Base-by-base conservation (phyloP, 1,140 invertebrate species). In the Pseudachorutes palmiensis region DNA sequence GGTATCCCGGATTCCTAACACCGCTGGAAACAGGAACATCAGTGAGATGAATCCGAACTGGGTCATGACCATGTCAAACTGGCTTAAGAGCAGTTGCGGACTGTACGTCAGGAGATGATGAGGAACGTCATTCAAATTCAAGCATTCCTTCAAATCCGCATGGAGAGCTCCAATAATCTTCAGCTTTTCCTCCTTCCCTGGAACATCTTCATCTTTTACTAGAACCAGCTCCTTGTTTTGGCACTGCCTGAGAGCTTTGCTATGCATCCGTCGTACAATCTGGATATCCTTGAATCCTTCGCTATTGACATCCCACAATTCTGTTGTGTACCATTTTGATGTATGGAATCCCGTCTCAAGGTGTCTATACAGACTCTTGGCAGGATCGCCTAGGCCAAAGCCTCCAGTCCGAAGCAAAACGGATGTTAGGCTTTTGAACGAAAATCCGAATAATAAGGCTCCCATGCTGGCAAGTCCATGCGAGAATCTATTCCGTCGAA, bases 21-120 rank as follows among this genome's bases (percentile, higher is more conserved):
- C 2, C 16, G 41, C 36, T 0, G 68, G 66, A 32, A 66, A 66
- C 33, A 70, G 24, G 41, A 49, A 68, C 1, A 68, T 65, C 2
- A 68, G 16, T 31, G 65, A 63, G 24, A 70, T 68, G 49, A 72
- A 70, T 12, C 68, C 65, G 41, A 70, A 68, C 36, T 65, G 68
- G 9, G 71, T 72, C 48, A 69, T 61, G 32, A 51, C 66, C 68
- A 72, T 70, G 29, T 68, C 68, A 57, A 68, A 72, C 45, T 72
- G 71, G 48, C 64, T 67, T 16, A 72, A 30, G 3, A 48, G 59
- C 29, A 72, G 14, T 2, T 32, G 1, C 14, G 69, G 68, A 14
- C 67, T 33, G 48, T 64, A 69, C 22, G 65, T 70, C 2, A 70
- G 51, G 12, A 70, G 24, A 30, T 69, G 48, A 12, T 67, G 0